These are phyloP conservation scores for Chrysogorgia sp. DNA, from an alignment of 92 coral and sea anemone genomes.

Conservation along the genomic window DNA sequence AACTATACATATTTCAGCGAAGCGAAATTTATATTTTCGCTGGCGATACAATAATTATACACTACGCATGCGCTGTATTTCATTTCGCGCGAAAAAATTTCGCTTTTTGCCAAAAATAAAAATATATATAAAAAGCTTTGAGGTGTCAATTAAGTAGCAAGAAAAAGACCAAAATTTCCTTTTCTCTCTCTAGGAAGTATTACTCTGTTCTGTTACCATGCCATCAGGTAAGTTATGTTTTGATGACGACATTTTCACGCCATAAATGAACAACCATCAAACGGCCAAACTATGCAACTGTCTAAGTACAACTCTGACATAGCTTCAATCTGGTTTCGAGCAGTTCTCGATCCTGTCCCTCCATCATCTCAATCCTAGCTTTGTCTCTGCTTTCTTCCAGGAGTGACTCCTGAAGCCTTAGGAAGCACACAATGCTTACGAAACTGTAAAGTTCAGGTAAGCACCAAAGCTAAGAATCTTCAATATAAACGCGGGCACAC, in stretches of 20 bases:
- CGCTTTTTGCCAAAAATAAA: no score
- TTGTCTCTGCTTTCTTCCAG: constrained; percentile 39
- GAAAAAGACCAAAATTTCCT: no score
- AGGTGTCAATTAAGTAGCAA: no score
- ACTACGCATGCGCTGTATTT: no score
- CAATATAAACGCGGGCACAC: not conserved
- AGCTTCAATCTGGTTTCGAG: not conserved
- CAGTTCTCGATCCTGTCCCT: not conserved
- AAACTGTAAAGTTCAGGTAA: constrained; percentile 78
- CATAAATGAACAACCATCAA: not conserved
- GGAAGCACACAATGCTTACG: constrained; percentile 68
- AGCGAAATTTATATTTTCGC: no score
- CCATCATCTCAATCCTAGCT: not conserved
- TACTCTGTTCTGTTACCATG: constrained; percentile 73
- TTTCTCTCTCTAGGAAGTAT: constrained; percentile 68
- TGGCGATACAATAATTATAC: no score
- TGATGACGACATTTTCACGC: not conserved
- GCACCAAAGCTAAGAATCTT: not conserved
- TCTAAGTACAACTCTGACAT: no score
- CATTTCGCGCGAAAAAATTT: no score
- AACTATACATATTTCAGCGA: no score
- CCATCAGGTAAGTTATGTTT: constrained; percentile 61
- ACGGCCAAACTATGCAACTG: not conserved
- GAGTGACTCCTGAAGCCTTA: constrained; percentile 62
- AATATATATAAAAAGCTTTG: no score